These are phyloP conservation scores for Panthera leo DNA, from an alignment of 2,113 vertebrate species.

Conservation along the genomic window DNA sequence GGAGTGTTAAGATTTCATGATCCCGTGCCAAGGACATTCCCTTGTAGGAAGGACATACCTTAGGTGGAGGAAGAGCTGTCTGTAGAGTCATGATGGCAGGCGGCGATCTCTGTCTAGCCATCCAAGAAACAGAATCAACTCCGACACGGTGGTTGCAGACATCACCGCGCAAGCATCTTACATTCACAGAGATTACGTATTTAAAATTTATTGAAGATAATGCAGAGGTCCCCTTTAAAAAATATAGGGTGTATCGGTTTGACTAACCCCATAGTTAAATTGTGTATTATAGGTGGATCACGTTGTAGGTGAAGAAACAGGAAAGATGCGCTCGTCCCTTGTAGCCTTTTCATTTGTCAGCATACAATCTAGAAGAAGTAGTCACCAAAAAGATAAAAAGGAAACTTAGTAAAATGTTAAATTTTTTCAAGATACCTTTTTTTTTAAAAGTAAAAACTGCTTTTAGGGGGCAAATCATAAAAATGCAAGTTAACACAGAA, in stretches of 20 bases:
- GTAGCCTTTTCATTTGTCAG: background rate
- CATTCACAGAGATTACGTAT: background rate
- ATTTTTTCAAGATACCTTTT: background rate
- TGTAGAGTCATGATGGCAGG: background rate
- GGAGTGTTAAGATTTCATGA: background rate
- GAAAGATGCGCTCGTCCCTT: background rate
- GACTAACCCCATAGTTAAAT: background rate
- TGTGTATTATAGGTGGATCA: background rate
- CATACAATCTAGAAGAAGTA: background rate
- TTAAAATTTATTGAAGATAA: background rate
- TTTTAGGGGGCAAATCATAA: background rate
- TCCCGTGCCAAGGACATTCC: background rate
- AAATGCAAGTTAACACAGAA: conserved; percentile 20
- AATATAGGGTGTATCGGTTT: background rate
- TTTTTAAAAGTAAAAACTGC: background rate
- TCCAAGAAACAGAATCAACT: background rate
- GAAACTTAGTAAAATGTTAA: background rate
- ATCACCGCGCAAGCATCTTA: background rate
- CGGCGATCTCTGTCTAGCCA: background rate
- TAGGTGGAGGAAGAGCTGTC: background rate
- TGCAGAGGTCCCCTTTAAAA: background rate
- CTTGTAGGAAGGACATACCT: background rate
- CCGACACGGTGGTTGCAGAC: no score
- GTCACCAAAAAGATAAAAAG: background rate
- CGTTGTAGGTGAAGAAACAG: background rate